A percentile compares a stretch with the other conserved stretches of the same genome.
Evolutionary conservation across 2,113 vertebrate genomes (phyloP).

Genomic region (Eulemur rufifrons): DNA sequence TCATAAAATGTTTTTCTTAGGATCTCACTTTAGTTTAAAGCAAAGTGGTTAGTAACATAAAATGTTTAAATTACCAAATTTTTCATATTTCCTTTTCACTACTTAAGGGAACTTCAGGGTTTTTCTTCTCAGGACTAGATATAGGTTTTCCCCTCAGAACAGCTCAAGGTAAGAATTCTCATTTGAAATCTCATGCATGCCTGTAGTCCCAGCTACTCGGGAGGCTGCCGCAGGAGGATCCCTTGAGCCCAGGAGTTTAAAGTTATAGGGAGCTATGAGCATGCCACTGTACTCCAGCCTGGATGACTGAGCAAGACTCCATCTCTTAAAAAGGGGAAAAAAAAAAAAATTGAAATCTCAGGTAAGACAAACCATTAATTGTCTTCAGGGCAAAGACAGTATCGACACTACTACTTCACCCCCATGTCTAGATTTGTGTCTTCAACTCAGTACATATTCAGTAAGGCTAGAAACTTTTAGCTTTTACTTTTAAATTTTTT

Average conservation of each 20-base stretch:
- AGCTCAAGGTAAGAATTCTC: neutral
- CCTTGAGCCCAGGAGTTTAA: too few relatives aligned
- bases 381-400: neutral
- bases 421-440: neutral
- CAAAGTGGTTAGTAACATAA: conserved; percentile 17
- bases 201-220: neutral
- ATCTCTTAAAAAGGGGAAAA: neutral
- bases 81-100: neutral
- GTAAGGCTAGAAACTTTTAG: neutral
- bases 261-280: too few relatives aligned
- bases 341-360: neutral
- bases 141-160: neutral
- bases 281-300: too few relatives aligned
- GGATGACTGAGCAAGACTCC: too few relatives aligned
- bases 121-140: neutral
- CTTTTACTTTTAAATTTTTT: neutral
- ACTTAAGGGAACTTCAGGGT: neutral
- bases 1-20: neutral
- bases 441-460: neutral
- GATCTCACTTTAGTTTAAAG: neutral
- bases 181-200: neutral
- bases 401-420: neutral
- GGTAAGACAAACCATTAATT: conserved; percentile 4
- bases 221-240: too few relatives aligned
- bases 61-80: conserved; percentile 18